Base-by-base conservation (phyloP, 2,888 invertebrate species). In the Nematopogon swammerdamellus region DNA sequence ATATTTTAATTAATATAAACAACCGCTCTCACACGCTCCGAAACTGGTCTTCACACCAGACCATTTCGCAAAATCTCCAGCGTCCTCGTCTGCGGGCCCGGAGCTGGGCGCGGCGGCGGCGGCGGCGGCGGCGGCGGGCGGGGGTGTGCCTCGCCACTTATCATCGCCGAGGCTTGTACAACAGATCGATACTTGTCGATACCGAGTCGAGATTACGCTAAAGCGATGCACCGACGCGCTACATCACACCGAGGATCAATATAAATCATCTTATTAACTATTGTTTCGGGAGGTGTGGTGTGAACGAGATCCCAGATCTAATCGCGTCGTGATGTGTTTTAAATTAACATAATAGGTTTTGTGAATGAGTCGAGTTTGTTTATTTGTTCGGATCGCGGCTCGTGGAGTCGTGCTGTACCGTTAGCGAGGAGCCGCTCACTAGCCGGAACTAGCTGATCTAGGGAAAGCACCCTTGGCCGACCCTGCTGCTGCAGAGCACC, bases 331-430 rank as follows among this genome's bases (percentile, higher is more conserved):
- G 75, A 77, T 79, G 77, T 79, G 79, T 77, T 79, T 79, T 76
- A 77, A 76, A 79, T 77, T 79, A 79, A 76, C 79, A 79, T 79
- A 79, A 79, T 79, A 79, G 76, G 75, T 75, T 77, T 76, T 73
- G 72, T 77, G 76, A 77, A 79, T 77, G 79, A 71, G 65, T 68
- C 63, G 58, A 68, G 67, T 76, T 75, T 74, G 73, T 71, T 25
- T 25, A 25, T 25, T 25, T 74, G 73, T 72, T 64, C 65, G 60
- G 59, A 60, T n/a, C n/a, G n/a, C n/a, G n/a, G n/a, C n/a, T n/a
- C n/a, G n/a, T n/a, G n/a, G n/a, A n/a, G n/a, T n/a, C n/a, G n/a
- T n/a, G n/a, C n/a, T n/a, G n/a, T n/a, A n/a, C n/a, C n/a, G n/a
- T n/a, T n/a, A n/a, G n/a, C n/a, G n/a, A n/a, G n/a, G n/a, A n/a